Evolutionary conservation across 2,113 vertebrate species (phyloP).

Genomic region (Poecilia latipinna): DNA sequence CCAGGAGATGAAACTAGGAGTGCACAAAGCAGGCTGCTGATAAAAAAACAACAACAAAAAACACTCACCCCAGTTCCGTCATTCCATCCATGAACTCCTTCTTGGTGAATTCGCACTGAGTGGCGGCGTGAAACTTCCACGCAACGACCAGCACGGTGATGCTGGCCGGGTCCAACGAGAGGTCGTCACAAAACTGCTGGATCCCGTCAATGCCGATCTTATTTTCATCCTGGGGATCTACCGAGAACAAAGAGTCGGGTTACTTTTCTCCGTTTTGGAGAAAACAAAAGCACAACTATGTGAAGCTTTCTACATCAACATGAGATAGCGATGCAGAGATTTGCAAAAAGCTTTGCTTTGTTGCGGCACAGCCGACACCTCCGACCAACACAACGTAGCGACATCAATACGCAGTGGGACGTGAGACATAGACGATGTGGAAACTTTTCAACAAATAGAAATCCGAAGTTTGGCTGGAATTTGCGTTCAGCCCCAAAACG

Average conservation of each 20-base stretch:
- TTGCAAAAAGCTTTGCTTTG: neutral
- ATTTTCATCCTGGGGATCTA: constrained; percentile 97
- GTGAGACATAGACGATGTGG: neutral
- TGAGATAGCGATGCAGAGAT: neutral
- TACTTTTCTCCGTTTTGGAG: neutral
- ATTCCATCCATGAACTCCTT: constrained; percentile 97
- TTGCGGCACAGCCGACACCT: neutral
- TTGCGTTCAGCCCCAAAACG: no score
- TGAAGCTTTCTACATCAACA: neutral
- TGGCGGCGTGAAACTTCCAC: constrained; percentile 95
- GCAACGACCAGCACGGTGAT: constrained; percentile 92
- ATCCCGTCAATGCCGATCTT: constrained; percentile 97
- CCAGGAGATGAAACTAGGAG: constrained; percentile 31
- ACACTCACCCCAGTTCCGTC: constrained; percentile 92
- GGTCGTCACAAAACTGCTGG: constrained; percentile 95
- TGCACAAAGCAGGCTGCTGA: constrained; percentile 3
- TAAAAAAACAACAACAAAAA: constrained; percentile 8
- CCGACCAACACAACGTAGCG: neutral
- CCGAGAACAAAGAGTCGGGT: neutral
- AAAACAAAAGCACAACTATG: neutral
- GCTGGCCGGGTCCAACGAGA: constrained; percentile 91
- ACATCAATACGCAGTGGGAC: neutral
- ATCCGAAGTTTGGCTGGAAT: neutral
- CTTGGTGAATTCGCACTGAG: constrained; percentile 96
- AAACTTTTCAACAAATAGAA: neutral